phyloP scores from a whole-genome alignment of 2,797 vertebrate species.

The Cirrhinus molitorella region DNA sequence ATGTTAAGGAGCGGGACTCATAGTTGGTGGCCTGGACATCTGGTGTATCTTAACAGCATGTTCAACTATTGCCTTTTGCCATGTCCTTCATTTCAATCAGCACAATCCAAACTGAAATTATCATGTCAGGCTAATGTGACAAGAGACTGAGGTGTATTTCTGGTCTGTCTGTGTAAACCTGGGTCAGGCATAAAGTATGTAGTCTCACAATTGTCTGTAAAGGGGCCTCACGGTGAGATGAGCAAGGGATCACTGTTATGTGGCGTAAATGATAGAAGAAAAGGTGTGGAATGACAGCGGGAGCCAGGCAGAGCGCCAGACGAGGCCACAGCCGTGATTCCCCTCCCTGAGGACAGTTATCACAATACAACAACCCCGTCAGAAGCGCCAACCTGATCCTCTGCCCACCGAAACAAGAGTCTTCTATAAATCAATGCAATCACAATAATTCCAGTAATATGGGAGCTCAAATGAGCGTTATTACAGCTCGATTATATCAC shows the following conservation, averaged over 20 bases:
- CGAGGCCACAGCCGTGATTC: slow-evolving; percentile 11
- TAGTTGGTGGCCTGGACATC: slow-evolving; percentile 66
- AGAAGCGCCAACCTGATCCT: slow-evolving; percentile 25
- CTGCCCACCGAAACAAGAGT: slow-evolving; percentile 1
- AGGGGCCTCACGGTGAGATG: neutral
- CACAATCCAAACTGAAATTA: neutral
- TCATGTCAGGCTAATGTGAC: neutral
- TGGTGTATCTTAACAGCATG: slow-evolving; percentile 58
- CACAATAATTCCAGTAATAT: neutral
- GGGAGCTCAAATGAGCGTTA: slow-evolving; percentile 17
- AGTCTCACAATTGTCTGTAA: neutral
- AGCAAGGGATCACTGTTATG: slow-evolving; percentile 1
- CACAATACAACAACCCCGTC: slow-evolving; percentile 11
- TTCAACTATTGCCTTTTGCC: slow-evolving; percentile 60
- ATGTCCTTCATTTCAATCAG: slow-evolving; percentile 6
- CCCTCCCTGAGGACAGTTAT: slow-evolving; percentile 24
- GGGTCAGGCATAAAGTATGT: neutral
- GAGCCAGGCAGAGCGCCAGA: slow-evolving; percentile 27
- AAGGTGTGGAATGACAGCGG: slow-evolving; percentile 40
- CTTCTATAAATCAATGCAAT: slow-evolving; percentile 66
- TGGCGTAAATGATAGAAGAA: slow-evolving; percentile 1
- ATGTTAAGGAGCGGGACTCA: slow-evolving; percentile 46
- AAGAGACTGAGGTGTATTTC: slow-evolving; percentile 12
- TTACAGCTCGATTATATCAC: slow-evolving; percentile 15
- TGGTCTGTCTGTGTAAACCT: neutral